phyloP scores from a whole-genome alignment of 1,140 invertebrate species.

The Lepidurus apus region DNA sequence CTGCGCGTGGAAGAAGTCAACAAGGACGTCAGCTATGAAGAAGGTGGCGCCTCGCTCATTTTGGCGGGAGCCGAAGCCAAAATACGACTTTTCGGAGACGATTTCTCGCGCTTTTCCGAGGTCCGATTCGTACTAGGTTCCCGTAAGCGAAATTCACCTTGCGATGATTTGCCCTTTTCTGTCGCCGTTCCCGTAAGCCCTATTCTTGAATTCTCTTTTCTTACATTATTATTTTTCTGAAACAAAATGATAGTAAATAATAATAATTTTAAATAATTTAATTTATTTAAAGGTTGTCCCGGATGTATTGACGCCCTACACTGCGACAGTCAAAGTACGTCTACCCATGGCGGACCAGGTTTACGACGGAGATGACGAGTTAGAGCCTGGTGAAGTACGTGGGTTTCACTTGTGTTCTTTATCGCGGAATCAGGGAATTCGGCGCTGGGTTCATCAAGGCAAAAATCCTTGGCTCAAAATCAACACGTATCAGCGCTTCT shows the following conservation, averaged over 20 bases:
- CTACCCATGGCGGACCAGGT: conserved; percentile 49
- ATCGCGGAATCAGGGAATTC: conserved; percentile 41
- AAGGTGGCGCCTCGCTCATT: conserved; percentile 60
- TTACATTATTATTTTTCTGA: background rate
- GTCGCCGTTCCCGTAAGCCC: conserved; percentile 29
- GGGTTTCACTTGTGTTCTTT: conserved; percentile 34
- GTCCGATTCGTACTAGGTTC: conserved; percentile 62
- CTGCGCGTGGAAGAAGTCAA: conserved; percentile 43
- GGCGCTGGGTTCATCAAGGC: conserved; percentile 67
- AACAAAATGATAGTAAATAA: no score
- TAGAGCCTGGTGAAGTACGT: conserved; percentile 52
- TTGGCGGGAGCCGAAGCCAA: conserved; percentile 52
- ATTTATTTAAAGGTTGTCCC: conserved; percentile 39
- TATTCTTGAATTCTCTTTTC: background rate
- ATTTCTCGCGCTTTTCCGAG: conserved; percentile 58
- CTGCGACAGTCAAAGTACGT: conserved; percentile 40
- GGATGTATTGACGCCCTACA: conserved; percentile 43
- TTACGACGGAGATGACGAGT: conserved; percentile 57
- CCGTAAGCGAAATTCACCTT: conserved; percentile 48
- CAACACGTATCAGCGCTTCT: conserved; percentile 56
- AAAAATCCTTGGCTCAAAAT: conserved; percentile 54
- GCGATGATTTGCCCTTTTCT: conserved; percentile 41
- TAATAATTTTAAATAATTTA: background rate
- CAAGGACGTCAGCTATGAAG: conserved; percentile 55
- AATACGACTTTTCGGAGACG: conserved; percentile 67